Evolutionary conservation across 2,888 invertebrate species (phyloP), one percentile per base, ranked within the genome.

Genomic region (Eilema depressum): DNA sequence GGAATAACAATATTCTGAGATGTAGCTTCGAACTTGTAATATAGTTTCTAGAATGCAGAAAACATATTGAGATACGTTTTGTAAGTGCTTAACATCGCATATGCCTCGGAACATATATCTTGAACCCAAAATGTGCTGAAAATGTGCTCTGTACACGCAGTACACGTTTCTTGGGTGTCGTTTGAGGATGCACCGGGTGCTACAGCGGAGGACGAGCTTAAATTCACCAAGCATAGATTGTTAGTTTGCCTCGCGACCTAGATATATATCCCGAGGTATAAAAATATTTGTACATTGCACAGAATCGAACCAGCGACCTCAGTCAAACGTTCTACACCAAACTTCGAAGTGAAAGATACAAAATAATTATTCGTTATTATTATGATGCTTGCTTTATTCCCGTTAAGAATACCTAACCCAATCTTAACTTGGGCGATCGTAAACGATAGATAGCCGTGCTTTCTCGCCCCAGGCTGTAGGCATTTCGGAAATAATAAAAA

Each of bases 401-500:
- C 76, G 78, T 76, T 78, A 79, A 79, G 67, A 63, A 66, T 73
- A 66, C 60, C 63, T 69, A 77, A 73, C 70, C 71, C 73, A 79
- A 79, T 79, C 75, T 79, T 78, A 78, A 71, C 75, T 76, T 72
- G 67, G 73, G 66, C 63, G 79, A 68, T 81, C 81, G 76, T 83
- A 83, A 83, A 83, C 63, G 25, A 53, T 60, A 76, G 80, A 82
- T 82, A 77, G 75, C 79, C 74, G 70, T 80, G 79, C 82, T 75
- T 79, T 75, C 74, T 67, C 83, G 73, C 76, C 78, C 75, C 73
- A 30, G 62, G 80, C 70, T 71, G 59, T 69, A 77, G 71, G 78
- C 75, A 79, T 82, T 83, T 82, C 75, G 75, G 76, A 83, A 83
- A 83, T 83, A 82, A 83, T 83, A 83, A 83, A 83, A 81, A 80